Evolutionary conservation across 1,140 invertebrate genomes (phyloP).

Genomic region (Cyrtorhinus lividipennis): DNA sequence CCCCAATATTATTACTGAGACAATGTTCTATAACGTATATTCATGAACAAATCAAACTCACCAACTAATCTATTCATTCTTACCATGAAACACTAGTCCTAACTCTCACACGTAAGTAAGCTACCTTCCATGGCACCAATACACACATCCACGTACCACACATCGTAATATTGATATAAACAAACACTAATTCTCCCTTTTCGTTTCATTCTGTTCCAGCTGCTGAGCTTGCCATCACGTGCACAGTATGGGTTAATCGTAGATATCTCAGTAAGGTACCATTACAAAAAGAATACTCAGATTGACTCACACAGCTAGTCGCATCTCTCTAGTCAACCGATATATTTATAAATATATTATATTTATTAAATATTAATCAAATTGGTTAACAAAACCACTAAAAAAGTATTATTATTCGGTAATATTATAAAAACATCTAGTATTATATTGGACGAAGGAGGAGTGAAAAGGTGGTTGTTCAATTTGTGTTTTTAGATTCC

Average conservation of each 20-base stretch:
- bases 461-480: neutral
- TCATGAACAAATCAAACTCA: too few species aligned
- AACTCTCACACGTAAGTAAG: too few species aligned
- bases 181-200: neutral
- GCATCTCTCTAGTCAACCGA: constrained; percentile 2
- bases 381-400: neutral
- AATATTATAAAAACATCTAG: neutral
- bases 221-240: neutral
- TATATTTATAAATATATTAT: neutral
- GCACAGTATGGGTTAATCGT: neutral
- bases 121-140: too few species aligned
- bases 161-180: too few species aligned
- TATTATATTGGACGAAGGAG: neutral
- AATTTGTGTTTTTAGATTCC: neutral
- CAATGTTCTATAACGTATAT: too few species aligned
- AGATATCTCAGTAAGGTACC: neutral
- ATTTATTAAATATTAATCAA: constrained; percentile 1
- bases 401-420: neutral
- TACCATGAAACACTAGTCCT: too few species aligned
- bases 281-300: neutral
- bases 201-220: neutral
- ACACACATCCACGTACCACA: too few species aligned
- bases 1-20: too few species aligned
- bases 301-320: neutral
- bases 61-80: too few species aligned